phyloP scores from a whole-genome alignment of 2,888 invertebrate genomes.

The Xylota segnis region DNA sequence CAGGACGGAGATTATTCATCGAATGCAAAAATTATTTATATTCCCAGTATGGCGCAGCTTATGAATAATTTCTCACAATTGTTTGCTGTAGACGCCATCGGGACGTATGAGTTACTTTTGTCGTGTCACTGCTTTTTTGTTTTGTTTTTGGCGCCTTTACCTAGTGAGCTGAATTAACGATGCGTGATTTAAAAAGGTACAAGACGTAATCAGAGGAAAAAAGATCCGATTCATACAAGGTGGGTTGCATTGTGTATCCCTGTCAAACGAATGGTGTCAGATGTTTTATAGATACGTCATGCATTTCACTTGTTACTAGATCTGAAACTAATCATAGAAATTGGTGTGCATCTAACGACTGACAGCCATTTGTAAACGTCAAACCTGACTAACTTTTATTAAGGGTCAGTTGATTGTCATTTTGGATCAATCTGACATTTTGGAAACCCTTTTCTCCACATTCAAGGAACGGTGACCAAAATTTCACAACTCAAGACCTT shows the following conservation, averaged over 20 bases:
- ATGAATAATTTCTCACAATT: constrained; percentile 36
- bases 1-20: constrained; percentile 10
- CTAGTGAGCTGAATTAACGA: constrained; percentile 19
- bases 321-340: no score
- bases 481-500: no score
- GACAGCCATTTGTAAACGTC: no score
- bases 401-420: no score
- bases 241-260: background rate
- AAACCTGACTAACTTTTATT: no score
- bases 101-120: constrained; percentile 62
- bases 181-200: background rate
- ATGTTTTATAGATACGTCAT: background rate
- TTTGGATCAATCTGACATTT: no score
- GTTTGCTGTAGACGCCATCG: constrained; percentile 52
- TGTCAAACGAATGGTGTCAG: background rate
- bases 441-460: no score
- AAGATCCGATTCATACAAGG: background rate
- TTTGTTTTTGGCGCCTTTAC: constrained; percentile 35
- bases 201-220: background rate
- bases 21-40: constrained; percentile 13
- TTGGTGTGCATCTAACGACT: no score
- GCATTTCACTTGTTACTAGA: no score
- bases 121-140: constrained; percentile 3
- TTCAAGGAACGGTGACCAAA: no score
- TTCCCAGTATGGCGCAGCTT: constrained; percentile 5